Evolutionary conservation across 2,888 invertebrate species (phyloP).

Genomic region (Lithosia quadra): DNA sequence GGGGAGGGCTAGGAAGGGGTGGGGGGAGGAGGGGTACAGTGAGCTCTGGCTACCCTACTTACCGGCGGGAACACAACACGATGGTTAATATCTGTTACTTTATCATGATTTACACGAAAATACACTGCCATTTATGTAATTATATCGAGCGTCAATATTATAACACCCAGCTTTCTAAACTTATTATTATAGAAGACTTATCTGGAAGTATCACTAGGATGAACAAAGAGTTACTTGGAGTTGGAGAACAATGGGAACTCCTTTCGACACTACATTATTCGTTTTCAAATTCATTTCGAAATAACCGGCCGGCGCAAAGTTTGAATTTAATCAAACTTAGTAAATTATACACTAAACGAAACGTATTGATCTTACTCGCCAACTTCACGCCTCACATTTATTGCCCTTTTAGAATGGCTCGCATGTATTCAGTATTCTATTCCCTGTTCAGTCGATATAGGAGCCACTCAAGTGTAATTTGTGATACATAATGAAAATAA

Average conservation of each 20-base stretch:
- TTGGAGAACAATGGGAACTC: neutral
- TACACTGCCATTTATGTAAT: neutral
- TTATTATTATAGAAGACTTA: neutral
- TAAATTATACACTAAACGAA: slow-evolving; percentile 13
- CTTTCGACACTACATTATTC: neutral
- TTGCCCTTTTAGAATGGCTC: neutral
- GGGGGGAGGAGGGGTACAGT: too few species aligned
- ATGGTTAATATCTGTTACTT: neutral
- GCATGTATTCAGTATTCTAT: neutral
- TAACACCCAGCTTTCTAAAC: neutral
- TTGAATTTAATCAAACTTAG: slow-evolving; percentile 12
- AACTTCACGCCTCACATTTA: neutral
- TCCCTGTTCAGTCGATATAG: neutral
- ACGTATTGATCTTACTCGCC: neutral
- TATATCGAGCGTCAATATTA: neutral
- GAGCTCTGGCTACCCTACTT: too few species aligned
- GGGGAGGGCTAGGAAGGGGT: too few species aligned
- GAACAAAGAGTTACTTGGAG: neutral
- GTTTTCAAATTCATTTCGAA: neutral
- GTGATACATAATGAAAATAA: neutral
- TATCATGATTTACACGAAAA: neutral
- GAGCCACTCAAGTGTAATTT: neutral
- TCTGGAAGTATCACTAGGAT: neutral
- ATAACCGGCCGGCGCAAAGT: neutral
- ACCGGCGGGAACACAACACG: too few species aligned